A percentile compares a stretch with the other conserved stretches of the same genome.
phyloP scores from a whole-genome alignment of 64 coral and sea anemone genomes.

The Dendronephthya gigantea region DNA sequence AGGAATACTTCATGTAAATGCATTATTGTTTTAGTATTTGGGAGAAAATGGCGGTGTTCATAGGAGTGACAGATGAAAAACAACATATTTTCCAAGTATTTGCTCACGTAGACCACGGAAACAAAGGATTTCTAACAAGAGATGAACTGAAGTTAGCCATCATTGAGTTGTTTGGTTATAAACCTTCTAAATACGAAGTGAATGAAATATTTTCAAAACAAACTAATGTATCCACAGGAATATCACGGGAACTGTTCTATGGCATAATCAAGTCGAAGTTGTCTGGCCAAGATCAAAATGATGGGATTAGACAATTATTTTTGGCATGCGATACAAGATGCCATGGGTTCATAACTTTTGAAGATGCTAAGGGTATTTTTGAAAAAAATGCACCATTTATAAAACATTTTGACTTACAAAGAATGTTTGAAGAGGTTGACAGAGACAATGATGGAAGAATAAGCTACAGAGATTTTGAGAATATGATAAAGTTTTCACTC shows the following conservation, averaged over 20 bases:
- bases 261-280: conserved; percentile 26
- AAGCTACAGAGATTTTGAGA: conserved; percentile 87
- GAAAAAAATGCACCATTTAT: conserved; percentile 65
- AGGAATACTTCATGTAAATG: not conserved
- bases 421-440: conserved; percentile 74
- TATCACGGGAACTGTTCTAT: not conserved
- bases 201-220: conserved; percentile 10
- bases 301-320: conserved; percentile 90
- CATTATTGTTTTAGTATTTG: too few species aligned
- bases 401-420: conserved; percentile 44
- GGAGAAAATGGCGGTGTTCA: not conserved
- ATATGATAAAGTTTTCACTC: conserved; percentile 74
- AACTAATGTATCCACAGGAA: not conserved
- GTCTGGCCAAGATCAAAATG: conserved; percentile 57
- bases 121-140: not conserved
- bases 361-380: conserved; percentile 60
- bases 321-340: conserved; percentile 71
- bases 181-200: conserved; percentile 17
- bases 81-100: not conserved
- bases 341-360: conserved; percentile 74
- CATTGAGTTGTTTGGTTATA: not conserved
- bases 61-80: not conserved
- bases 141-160: not conserved
- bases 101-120: not conserved
- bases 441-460: conserved; percentile 76